Percentiles rank a stretch among this genome's conserved stretches.
Evolutionary conservation across 1,140 invertebrate genomes (phyloP).

Genomic region (Paraescarpia echinospica): DNA sequence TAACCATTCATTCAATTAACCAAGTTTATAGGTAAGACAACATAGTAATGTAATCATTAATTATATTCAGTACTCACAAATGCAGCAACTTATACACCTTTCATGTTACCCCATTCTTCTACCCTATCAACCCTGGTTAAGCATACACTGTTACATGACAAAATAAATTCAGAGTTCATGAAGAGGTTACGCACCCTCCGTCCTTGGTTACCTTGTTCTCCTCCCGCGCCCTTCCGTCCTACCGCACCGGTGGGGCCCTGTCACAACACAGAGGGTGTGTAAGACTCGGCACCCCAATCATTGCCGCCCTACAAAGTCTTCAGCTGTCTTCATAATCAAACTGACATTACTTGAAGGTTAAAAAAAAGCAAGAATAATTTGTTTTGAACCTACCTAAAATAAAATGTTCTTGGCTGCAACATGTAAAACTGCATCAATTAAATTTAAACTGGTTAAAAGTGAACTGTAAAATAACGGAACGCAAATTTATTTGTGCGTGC

Average conservation of each 20-base stretch:
- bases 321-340: too few species aligned
- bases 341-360: too few species aligned
- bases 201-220: neutral
- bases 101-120: neutral
- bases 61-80: neutral
- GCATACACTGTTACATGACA: neutral
- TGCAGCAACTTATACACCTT: neutral
- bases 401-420: too few species aligned
- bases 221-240: constrained; percentile 29
- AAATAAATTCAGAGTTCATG: neutral
- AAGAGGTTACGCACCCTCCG: neutral
- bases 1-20: neutral
- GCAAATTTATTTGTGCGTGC: too few species aligned
- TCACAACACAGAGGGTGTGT: constrained; percentile 6
- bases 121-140: neutral
- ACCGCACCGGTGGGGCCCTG: constrained; percentile 33
- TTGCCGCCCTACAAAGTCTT: neutral
- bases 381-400: too few species aligned
- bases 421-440: too few species aligned
- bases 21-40: neutral
- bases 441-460: too few species aligned
- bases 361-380: too few species aligned
- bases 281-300: neutral
- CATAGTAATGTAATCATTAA: neutral
- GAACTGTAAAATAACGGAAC: too few species aligned